A percentile compares a stretch with the other conserved stretches of the same genome.
Evolutionary conservation across 2,797 vertebrate genomes (phyloP).

Genomic region (Notolabrus celidotus): DNA sequence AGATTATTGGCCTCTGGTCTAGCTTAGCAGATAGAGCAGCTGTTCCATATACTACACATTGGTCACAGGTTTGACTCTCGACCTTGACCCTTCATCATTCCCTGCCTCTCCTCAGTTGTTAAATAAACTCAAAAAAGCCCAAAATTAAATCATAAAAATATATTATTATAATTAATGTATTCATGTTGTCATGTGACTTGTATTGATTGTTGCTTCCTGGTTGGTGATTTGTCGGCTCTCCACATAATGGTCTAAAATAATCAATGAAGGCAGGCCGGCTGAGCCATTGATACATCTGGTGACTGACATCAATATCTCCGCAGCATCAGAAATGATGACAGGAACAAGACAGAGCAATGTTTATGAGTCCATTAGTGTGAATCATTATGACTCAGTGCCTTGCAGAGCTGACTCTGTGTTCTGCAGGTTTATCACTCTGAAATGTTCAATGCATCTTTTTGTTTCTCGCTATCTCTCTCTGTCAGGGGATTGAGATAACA

Average conservation of each 20-base stretch:
- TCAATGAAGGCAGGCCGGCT: conserved; percentile 20
- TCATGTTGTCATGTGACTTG: conserved; percentile 7
- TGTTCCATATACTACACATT: too few species aligned
- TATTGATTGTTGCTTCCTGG: conserved; percentile 35
- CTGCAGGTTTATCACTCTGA: conserved; percentile 5
- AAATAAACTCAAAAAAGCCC: too few species aligned
- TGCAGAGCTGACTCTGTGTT: background rate
- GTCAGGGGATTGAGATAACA: conserved; percentile 90
- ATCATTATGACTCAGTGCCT: conserved; percentile 7
- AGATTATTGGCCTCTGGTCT: too few species aligned
- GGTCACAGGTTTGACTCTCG: too few species aligned
- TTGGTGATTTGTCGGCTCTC: conserved; percentile 14
- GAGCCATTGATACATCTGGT: conserved; percentile 14
- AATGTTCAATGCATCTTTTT: conserved; percentile 17
- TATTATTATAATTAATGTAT: background rate
- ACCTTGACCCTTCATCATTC: too few species aligned
- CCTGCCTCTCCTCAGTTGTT: too few species aligned
- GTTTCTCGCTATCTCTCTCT: conserved; percentile 46
- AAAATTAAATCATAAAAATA: too few species aligned
- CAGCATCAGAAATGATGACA: conserved; percentile 13
- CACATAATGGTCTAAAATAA: conserved; percentile 21
- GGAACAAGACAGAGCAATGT: conserved; percentile 2
- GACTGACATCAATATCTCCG: conserved; percentile 27
- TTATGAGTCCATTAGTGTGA: conserved; percentile 14
- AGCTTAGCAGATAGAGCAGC: too few species aligned